Percentiles rank a stretch among this genome's conserved stretches.
These are phyloP conservation scores for Coccyzus lansbergi DNA, from an alignment of 2,797 vertebrate species.

Conservation along the genomic window DNA sequence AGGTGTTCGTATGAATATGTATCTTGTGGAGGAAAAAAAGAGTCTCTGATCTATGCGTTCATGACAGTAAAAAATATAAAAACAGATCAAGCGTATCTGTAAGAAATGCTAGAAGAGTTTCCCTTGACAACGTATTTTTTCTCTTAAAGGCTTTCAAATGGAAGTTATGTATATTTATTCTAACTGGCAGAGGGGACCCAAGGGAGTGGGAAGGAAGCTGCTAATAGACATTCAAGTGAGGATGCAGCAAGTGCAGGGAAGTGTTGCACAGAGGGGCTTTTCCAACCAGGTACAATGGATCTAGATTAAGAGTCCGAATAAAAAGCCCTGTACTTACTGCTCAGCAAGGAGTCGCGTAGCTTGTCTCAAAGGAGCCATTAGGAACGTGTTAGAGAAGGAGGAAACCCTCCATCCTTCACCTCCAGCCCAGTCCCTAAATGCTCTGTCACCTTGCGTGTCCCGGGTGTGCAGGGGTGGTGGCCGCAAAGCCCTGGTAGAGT, in stretches of 20 bases:
- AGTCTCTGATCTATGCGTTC: neutral
- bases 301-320: conserved; percentile 37
- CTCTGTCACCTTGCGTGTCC: neutral
- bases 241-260: conserved; percentile 44
- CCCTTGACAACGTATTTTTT: conserved; percentile 44
- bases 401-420: neutral
- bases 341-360: conserved; percentile 5
- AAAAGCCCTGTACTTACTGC: conserved; percentile 63
- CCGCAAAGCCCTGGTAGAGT: neutral
- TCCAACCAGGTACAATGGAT: conserved; percentile 28
- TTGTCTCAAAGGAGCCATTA: conserved; percentile 56
- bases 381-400: neutral
- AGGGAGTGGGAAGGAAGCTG: conserved; percentile 22
- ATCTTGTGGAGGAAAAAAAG: neutral
- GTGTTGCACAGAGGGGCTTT: conserved; percentile 34
- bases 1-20: neutral
- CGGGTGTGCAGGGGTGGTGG: neutral
- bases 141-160: conserved; percentile 17
- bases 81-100: conserved; percentile 31
- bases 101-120: conserved; percentile 37
- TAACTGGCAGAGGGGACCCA: conserved; percentile 20
- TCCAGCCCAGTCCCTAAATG: neutral
- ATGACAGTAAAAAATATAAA: conserved; percentile 27
- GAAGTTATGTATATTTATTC: conserved; percentile 53
- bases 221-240: conserved; percentile 39